These are phyloP conservation scores for Zygogramma bicolorata DNA, from an alignment of 2,888 invertebrate genomes.

Conservation along the genomic window DNA sequence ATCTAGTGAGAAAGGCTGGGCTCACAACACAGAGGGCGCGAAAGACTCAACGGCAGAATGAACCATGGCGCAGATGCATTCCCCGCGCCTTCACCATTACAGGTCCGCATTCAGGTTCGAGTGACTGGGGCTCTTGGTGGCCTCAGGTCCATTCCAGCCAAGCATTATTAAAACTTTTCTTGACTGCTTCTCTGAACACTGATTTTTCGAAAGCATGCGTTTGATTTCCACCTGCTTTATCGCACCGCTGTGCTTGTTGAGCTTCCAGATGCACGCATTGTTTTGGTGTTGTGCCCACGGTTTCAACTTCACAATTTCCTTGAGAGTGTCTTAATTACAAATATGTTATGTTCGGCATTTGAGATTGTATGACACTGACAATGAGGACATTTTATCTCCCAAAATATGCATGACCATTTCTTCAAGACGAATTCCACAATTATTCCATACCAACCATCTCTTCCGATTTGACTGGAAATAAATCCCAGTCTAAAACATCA, in stretches of 20 bases:
- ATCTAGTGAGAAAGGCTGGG: conserved; percentile 23
- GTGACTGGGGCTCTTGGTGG: conserved; percentile 17
- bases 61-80: conserved; percentile 66
- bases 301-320: no score
- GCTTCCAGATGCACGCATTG: conserved; percentile 1
- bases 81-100: conserved; percentile 68
- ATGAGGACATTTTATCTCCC: no score
- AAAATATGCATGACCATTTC: no score
- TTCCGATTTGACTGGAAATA: no score
- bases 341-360: no score
- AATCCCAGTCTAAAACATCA: no score
- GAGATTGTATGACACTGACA: no score
- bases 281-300: no score
- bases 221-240: neutral
- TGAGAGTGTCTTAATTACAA: no score
- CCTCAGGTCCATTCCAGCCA: neutral
- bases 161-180: conserved; percentile 1
- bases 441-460: no score
- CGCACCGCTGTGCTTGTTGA: neutral
- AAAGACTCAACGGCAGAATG: conserved; percentile 60
- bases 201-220: neutral
- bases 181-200: conserved; percentile 5
- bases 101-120: conserved; percentile 63
- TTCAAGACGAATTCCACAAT: no score
- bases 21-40: conserved; percentile 9